Base-by-base conservation (phyloP, 2,888 invertebrate genomes). In the Agrotis segetum region DNA sequence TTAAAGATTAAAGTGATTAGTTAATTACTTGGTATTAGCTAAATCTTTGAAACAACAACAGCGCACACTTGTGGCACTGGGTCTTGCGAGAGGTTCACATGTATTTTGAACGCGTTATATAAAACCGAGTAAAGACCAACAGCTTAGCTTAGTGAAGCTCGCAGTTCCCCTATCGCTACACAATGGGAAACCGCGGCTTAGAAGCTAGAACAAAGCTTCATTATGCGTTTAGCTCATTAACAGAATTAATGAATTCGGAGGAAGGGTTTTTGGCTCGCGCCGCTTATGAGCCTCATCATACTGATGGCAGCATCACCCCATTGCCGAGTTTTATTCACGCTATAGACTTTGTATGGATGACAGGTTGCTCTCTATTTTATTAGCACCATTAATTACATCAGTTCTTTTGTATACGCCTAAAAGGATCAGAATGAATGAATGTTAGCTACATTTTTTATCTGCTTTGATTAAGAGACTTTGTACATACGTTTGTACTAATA, bases 181-280 rank as follows among this genome's bases (percentile, higher is more conserved):
- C 91, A 92, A 93, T 89, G 88, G 88, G 87, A 84, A 86, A 87
- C 87, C 87, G 81, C 85, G 86, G 88, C 89, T 88, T 83, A 85
- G 86, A 86, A 87, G 84, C 86, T 85, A 84, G 89, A 91, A 93
- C 92, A 93, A 92, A 91, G 92, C 89, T 89, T 92, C 91, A 91
- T 94, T 92, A 92, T 92, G 86, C 90, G 88, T 91, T 91, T 90
- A 90, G 88, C 92, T 94, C 93, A 92, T 94, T 94, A 92, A 88
- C 88, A 89, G 90, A 93, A 94, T 93, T 91, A 94, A 94, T 93
- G 88, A 92, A 90, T 91, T 89, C 85, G 83, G 87, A 88, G 88
- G 88, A 90, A 89, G 89, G 91, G 91, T 88, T 90, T 91, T 89
- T 88, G 89, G 89, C 88, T 87, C 86, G 86, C 86, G 83, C 80